Evolutionary conservation across 37 sponge, comb jelly and placozoan genomes (phyloP).

Genomic region (Axinella damicornis): DNA sequence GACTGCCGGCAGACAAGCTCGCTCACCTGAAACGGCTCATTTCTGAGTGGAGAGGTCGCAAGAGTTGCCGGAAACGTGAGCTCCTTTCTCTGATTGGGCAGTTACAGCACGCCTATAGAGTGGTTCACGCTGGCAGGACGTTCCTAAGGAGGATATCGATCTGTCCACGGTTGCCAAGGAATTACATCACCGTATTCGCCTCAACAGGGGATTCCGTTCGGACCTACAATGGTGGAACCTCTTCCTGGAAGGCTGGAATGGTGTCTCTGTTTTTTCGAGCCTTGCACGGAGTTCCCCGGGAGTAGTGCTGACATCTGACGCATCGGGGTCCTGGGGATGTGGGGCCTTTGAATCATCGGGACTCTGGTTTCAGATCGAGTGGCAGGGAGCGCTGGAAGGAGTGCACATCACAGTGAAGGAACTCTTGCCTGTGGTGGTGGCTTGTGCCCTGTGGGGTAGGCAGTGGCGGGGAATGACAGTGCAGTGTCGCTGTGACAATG

Average conservation of each 20-base stretch:
- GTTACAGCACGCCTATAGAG: conserved; percentile 2
- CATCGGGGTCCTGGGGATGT: conserved; percentile 56
- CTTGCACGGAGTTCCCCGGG: neutral
- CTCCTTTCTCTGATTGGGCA: too few relatives aligned
- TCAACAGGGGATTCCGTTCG: conserved; percentile 39
- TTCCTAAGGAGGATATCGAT: conserved; percentile 37
- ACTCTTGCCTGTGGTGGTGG: conserved; percentile 35
- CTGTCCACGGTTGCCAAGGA: conserved; percentile 2
- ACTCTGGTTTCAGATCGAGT: conserved; percentile 30
- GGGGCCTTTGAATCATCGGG: conserved; percentile 32
- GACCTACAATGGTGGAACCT: conserved; percentile 51
- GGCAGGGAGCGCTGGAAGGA: conserved; percentile 14
- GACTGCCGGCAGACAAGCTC: neutral
- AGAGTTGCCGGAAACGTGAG: neutral
- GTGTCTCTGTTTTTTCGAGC: conserved; percentile 6
- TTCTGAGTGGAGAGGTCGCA: neutral
- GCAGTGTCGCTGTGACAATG: conserved; percentile 18
- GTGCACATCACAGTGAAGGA: conserved; percentile 49
- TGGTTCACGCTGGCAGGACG: conserved; percentile 17
- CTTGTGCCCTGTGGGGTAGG: conserved; percentile 42
- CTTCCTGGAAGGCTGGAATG: conserved; percentile 53
- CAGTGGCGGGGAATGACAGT: conserved; percentile 13
- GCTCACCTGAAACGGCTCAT: neutral
- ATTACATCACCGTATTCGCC: conserved; percentile 40
- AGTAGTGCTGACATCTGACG: conserved; percentile 36